A percentile compares a stretch with the other conserved stretches of the same genome.
These are phyloP conservation scores for Gallinago jamesoni DNA, from an alignment of 2,113 vertebrate species.

Conservation along the genomic window DNA sequence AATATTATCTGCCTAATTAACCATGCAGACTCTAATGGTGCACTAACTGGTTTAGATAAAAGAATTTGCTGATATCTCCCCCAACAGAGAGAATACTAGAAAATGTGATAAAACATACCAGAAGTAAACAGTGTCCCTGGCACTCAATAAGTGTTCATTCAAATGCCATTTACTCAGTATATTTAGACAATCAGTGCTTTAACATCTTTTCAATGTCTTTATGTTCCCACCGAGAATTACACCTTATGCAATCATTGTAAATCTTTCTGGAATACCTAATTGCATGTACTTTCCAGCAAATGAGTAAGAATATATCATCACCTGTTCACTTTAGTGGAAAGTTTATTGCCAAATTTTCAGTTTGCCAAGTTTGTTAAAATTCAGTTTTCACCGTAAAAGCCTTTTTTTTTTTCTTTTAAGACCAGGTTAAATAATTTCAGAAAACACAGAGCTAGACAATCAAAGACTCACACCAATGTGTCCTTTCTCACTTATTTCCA, in stretches of 20 bases:
- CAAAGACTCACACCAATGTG: background rate
- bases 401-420: background rate
- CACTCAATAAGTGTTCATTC: conserved; percentile 55
- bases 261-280: conserved; percentile 37
- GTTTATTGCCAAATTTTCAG: background rate
- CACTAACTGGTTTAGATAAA: conserved; percentile 79
- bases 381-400: background rate
- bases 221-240: conserved; percentile 17
- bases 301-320: background rate
- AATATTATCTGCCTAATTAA: conserved; percentile 77
- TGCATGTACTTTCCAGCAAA: background rate
- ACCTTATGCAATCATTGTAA: conserved; percentile 5
- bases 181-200: conserved; percentile 59
- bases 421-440: background rate
- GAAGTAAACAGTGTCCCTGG: conserved; percentile 52
- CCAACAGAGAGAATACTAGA: conserved; percentile 56
- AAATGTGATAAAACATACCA: conserved; percentile 57
- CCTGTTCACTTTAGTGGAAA: background rate
- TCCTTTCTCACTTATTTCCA: background rate
- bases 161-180: conserved; percentile 61
- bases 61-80: conserved; percentile 71
- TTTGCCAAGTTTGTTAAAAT: background rate
- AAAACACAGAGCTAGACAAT: background rate
- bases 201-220: conserved; percentile 63
- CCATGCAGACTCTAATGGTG: conserved; percentile 72